Evolutionary conservation across 2,888 invertebrate species (phyloP), one percentile per base, ranked within the genome.

Genomic region (Drosophila putrida): DNA sequence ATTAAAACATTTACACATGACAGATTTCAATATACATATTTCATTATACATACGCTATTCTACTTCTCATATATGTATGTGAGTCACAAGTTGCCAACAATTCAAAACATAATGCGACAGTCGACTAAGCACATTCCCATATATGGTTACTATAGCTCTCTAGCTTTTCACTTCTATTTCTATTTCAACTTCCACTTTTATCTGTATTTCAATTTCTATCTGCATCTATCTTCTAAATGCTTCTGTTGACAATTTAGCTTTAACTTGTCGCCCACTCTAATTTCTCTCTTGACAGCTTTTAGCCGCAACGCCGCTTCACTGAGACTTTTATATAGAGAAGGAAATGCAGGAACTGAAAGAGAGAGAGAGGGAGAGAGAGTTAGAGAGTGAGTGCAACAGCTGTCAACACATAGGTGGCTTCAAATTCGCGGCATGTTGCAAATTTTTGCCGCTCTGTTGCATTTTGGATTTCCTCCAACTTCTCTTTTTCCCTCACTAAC

Each of bases 201-300:
- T 36, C n/a, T 39, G n/a, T 59, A 33, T 59, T 50, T 54, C 46
- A 35, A 27, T 47, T 39, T 44, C 44, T 57, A 64, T 57, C 41
- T 54, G 27, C 54, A 78, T 74, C 70, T 54, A 44, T 70, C 59
- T 65, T 47, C 49, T 53, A 59, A 76, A 65, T 69, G 78, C 62
- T 71, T 46, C 71, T 78, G 71, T 78, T 76, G 76, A 76, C 76
- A 78, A 71, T 75, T 76, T 70, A 46, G 79, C 78, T 78, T 74
- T 75, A 46, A 55, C 51, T 43, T 69, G 77, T 77, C 72, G 72
- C 59, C 46, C 43, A 49, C 69, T 59, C 74, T 73, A 73, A 75
- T 73, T 75, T 75, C 74, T 58, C 58, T 53, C 69, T 61, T 74
- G 75, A 78, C 70, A 64, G 63, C 44, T 73, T 74, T 63, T 44